Conservation (phyloP, 2,797 vertebrate genomes). For the Ctenosaura bakeri region DNA sequence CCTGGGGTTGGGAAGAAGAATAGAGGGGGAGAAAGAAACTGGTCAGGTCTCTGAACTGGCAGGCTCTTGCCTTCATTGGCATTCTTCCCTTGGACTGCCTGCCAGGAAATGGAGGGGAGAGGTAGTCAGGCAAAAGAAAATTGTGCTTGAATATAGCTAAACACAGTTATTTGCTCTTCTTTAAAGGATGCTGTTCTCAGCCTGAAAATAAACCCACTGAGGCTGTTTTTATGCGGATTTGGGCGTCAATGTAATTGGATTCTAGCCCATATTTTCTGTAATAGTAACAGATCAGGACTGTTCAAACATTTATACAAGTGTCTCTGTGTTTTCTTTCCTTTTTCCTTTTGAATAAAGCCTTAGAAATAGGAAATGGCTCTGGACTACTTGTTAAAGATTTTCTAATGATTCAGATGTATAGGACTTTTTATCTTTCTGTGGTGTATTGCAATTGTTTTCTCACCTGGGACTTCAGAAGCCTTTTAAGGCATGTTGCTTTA, state of each 20-base stretch:
- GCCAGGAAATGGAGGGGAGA: accelerated
- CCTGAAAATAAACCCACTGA: conserved; percentile 44
- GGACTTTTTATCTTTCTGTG: conserved; percentile 27
- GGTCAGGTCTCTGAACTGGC: conserved; percentile 2
- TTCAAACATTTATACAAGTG: conserved; percentile 37
- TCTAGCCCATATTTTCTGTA: conserved; percentile 49
- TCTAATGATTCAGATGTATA: conserved; percentile 36
- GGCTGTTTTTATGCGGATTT: conserved; percentile 52
- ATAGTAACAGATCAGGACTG: conserved; percentile 50
- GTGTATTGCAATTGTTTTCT: conserved; percentile 48
- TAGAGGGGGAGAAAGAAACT: accelerated
- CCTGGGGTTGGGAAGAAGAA: not conserved
- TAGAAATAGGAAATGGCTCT: conserved; percentile 30
- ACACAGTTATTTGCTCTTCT: conserved; percentile 37
- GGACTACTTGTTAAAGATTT: conserved; percentile 43
- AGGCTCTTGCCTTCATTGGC: not conserved
- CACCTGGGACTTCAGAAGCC: conserved; percentile 4
- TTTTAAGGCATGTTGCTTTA: not conserved
- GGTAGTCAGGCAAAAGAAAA: not conserved
- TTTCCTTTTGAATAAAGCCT: conserved; percentile 56
- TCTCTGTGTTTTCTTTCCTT: conserved; percentile 40
- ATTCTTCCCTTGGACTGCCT: not conserved
- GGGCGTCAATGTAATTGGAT: conserved; percentile 46
- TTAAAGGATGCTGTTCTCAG: conserved; percentile 44
- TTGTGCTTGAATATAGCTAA: conserved; percentile 20